Evolutionary conservation across 2,888 invertebrate genomes (phyloP).

Genomic region (Hydrotaea cyrtoneurina): DNA sequence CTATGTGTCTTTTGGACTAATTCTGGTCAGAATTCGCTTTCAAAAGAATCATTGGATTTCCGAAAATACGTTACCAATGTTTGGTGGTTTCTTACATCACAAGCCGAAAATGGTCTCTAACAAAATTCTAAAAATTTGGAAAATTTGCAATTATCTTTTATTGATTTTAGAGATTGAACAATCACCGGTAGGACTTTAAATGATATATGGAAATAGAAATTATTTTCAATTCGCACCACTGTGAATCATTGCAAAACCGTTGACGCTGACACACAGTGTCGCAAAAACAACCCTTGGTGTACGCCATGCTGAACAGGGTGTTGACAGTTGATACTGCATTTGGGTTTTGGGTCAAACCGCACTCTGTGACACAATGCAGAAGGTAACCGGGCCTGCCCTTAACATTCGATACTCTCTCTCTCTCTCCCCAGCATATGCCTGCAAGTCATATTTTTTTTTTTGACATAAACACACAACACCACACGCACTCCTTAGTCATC

Average conservation of each 20-base stretch:
- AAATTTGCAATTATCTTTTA: no score
- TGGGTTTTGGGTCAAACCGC: constrained; percentile 44
- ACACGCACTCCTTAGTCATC: neutral
- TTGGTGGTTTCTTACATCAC: no score
- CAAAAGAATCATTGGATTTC: no score
- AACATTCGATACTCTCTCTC: constrained; percentile 58
- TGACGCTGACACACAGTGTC: neutral
- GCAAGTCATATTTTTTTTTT: constrained; percentile 55
- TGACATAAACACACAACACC: constrained; percentile 56
- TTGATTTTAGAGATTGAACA: no score
- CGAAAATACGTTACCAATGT: no score
- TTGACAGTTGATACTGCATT: constrained; percentile 51
- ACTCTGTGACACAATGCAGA: neutral
- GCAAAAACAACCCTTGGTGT: neutral
- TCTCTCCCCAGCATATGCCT: constrained; percentile 68
- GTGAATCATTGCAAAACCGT: neutral
- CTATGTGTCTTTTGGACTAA: no score
- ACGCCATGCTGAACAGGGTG: constrained; percentile 34
- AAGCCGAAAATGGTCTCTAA: no score
- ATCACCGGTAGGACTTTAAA: no score
- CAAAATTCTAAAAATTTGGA: no score
- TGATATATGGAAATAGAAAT: no score
- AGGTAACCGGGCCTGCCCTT: neutral
- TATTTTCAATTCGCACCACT: no score
- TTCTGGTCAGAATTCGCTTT: no score